Base-by-base conservation (phyloP, 2,113 vertebrate species). In the Zapornia atra region DNA sequence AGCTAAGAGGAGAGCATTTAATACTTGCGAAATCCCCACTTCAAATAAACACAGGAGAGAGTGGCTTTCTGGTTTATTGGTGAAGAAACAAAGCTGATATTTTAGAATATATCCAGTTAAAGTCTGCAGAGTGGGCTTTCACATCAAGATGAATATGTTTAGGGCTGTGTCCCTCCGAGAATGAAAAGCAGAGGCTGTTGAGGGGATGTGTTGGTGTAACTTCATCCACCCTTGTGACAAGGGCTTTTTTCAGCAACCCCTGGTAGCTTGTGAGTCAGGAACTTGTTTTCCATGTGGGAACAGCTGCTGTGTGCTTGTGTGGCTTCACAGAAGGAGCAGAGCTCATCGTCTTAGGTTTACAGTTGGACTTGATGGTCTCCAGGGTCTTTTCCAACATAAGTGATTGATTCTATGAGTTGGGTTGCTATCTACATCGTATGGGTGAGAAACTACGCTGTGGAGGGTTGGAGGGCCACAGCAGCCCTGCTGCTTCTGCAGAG, bases 1-100 rank as follows among this genome's bases (percentile, higher is more conserved):
- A 70, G 90, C 81, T 80, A 53, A 79, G 75, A 88, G 60, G 75
- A 80, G 87, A 90, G 81, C 42, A 22, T 92, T 94, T 94, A 92
- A 91, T 96, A 92, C 82, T 76, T 64, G 46, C 31, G 88, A 92
- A 96, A 92, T 95, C 92, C 82, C 56, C 92, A 24, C 92, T 95
- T 95, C 92, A 96, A 96, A 96, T 92, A 92, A 90, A 90, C 64
- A 64, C 24, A 53, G 42, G 86, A 87, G 66, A 82, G 77, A 57
- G 68, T 76, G 51, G 71, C 73, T 88, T 94, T 95, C 84, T 88
- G 86, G 65, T 95, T 95, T 96, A 79, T 63, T 79, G 81, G 91
- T 94, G 81, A 89, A 94, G 91, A 96, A 95, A 93, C 84, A 93
- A 92, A 94, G 83, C 73, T 79, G 81, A 40, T 92, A 63, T 92